phyloP scores from a whole-genome alignment of 2,113 vertebrate species.

The Sylvietta virens region DNA sequence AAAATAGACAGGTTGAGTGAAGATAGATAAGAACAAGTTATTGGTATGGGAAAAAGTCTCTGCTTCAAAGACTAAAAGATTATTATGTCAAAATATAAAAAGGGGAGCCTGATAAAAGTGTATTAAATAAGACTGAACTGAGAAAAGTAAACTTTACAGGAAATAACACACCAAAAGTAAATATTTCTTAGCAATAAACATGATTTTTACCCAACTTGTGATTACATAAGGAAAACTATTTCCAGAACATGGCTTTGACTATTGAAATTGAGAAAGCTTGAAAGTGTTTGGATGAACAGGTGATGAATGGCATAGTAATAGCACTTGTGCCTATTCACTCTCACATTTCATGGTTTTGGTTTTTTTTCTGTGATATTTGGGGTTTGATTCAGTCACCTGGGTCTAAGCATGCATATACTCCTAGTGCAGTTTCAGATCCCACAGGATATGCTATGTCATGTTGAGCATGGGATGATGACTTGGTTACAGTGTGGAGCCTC shows the following conservation, averaged over 20 bases:
- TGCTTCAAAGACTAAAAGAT: not conserved
- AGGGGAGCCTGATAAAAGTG: not conserved
- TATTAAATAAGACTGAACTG: not conserved
- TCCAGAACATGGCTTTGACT: not conserved
- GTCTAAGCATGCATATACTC: not conserved
- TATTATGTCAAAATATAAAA: not conserved
- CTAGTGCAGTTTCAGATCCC: not conserved
- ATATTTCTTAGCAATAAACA: not conserved
- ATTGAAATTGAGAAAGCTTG: not conserved
- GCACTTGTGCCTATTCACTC: not conserved
- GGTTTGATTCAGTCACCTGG: not conserved
- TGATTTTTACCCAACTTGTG: not conserved
- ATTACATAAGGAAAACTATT: not conserved
- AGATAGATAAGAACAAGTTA: not conserved
- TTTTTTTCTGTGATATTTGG: not conserved
- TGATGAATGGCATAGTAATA: not conserved
- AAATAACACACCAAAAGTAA: not conserved
- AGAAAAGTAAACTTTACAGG: not conserved
- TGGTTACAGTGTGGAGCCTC: not conserved
- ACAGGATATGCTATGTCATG: not conserved
- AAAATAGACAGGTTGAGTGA: not conserved
- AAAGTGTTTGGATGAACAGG: not conserved
- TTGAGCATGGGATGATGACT: not conserved
- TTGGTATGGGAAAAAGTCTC: not conserved
- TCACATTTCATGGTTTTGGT: not conserved